These are phyloP conservation scores for Didymodactylos carnosus DNA, from an alignment of 2,888 invertebrate species.

Conservation along the genomic window DNA sequence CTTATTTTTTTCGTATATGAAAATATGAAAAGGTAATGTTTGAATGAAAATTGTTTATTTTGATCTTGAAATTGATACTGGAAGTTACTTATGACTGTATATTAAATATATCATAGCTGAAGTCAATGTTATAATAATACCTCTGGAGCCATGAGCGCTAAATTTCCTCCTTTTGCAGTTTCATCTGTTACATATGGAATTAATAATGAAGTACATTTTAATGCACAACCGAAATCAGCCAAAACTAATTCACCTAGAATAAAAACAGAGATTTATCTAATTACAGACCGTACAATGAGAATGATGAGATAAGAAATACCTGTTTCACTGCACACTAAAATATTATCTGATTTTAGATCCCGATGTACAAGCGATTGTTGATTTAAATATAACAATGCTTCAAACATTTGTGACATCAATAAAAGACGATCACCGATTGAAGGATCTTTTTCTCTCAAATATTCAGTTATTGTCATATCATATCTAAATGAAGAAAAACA, in stretches of 20 bases:
- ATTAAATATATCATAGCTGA: too few species aligned
- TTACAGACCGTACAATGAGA: slow-evolving; percentile 11
- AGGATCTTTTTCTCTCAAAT: slow-evolving; percentile 36
- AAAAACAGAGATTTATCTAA: background rate
- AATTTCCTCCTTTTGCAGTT: slow-evolving; percentile 57
- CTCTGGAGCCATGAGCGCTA: slow-evolving; percentile 67
- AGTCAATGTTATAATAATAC: slow-evolving; percentile 34
- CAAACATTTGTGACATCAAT: slow-evolving; percentile 54
- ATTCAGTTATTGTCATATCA: slow-evolving; percentile 44
- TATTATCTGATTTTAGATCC: slow-evolving; percentile 62
- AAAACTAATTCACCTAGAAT: slow-evolving; percentile 45
- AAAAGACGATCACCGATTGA: slow-evolving; percentile 44
- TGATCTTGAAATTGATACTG: too few species aligned
- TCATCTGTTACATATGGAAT: slow-evolving; percentile 48
- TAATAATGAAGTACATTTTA: slow-evolving; percentile 43
- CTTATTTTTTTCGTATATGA: too few species aligned
- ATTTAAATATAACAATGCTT: slow-evolving; percentile 57
- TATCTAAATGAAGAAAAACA: too few species aligned
- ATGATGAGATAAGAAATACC: too few species aligned
- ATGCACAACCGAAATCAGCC: slow-evolving; percentile 68
- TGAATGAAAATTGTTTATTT: too few species aligned
- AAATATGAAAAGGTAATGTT: too few species aligned
- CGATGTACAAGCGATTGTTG: slow-evolving; percentile 54
- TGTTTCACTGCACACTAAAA: slow-evolving; percentile 41
- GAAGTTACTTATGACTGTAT: too few species aligned